Evolutionary conservation across 2,797 vertebrate species (phyloP), one percentile per base, ranked within the genome.

Genomic region (Dendrocincla fuliginosa): DNA sequence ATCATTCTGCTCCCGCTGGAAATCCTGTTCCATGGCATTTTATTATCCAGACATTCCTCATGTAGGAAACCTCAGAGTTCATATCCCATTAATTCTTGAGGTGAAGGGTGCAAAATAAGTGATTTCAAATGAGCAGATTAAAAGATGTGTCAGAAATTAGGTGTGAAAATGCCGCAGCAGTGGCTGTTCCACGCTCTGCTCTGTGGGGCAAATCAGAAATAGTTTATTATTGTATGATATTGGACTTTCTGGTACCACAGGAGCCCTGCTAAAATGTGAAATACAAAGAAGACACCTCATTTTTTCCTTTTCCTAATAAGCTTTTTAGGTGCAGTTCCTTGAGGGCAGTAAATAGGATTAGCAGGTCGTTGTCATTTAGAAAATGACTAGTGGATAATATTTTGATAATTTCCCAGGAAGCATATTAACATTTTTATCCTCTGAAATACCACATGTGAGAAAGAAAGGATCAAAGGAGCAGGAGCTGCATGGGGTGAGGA

Each of bases 101-200:
- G 27, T 9, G 22, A 37, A 83, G 67, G 50, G 46, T 59, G 32
- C 23, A 76, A 84, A 84, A 24, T 14, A 57, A 18, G 27, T 47
- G 19, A 33, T 82, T 70, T 68, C 39, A 35, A 68, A 52, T 44
- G 9, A 68, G 13, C 13, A 23, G n/a, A 35, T 73, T 63, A 24
- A 77, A 80, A 32, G 55, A 19, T 1, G 4, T 28, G 63, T 56
- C 41, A 56, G 60, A 70, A 64, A 73, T 55, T 0, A 12, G 65
- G n/a, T 22, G 15, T 12, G 42, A 53, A 32, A 39, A 27, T 28
- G 30, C 23, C 17, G 25, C 4, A 37, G 32, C 16, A 17, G 11
- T 0, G 2, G 30, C 53, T 22, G 9, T 61, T 53, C 37, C 13
- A 5, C 5, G 0, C 59, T 41, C 56, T 42, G 60, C 50, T 39